Evolutionary conservation across 2,797 vertebrate genomes (phyloP).

Genomic region (Alcedo quadribrachys): DNA sequence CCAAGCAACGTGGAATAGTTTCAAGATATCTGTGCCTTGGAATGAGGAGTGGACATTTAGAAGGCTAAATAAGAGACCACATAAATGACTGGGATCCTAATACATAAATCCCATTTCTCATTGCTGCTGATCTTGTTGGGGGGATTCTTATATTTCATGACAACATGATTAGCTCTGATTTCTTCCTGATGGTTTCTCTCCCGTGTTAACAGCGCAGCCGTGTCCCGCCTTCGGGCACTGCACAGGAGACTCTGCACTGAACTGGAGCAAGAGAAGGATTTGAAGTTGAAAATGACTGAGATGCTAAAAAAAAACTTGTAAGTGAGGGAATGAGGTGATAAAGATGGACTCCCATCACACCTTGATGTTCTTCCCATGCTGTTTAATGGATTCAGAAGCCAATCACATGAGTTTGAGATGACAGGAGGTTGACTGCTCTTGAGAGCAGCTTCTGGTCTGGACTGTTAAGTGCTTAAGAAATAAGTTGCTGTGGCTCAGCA

Average conservation of each 20-base stretch:
- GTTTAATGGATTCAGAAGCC: background rate
- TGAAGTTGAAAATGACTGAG: conserved; percentile 69
- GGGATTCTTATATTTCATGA: background rate
- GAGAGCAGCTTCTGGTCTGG: background rate
- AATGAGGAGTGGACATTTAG: background rate
- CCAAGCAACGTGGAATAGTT: background rate
- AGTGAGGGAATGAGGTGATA: conserved; percentile 30
- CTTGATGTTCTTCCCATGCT: background rate
- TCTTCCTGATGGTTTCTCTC: background rate
- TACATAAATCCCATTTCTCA: background rate
- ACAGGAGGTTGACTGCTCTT: background rate
- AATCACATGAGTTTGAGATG: background rate
- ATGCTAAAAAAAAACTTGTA: conserved; percentile 71
- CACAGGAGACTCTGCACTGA: conserved; percentile 75
- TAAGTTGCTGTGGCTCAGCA: background rate
- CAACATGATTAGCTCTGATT: background rate
- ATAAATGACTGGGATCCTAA: background rate
- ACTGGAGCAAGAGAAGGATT: conserved; percentile 79
- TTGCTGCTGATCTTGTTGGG: background rate
- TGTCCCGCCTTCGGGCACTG: conserved; percentile 78
- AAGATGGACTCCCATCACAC: no score
- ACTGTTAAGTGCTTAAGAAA: background rate
- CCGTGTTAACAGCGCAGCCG: conserved; percentile 69
- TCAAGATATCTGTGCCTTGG: background rate
- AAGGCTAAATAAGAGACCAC: background rate